Evolutionary conservation across 2,797 vertebrate genomes (phyloP).

Genomic region (Amblyraja radiata): DNA sequence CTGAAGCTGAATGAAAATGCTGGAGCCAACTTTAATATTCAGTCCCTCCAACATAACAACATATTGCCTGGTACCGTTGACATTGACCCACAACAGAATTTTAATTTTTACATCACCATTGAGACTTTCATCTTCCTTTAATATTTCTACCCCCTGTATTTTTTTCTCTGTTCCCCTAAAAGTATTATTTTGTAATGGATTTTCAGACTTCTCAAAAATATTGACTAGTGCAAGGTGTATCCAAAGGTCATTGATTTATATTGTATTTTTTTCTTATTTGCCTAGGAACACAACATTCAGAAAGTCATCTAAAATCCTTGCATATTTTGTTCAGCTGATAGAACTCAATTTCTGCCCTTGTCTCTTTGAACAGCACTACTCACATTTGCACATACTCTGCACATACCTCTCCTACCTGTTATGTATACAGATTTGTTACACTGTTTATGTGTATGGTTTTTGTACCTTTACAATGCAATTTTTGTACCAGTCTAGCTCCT

Average conservation of each 20-base stretch:
- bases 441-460: not conserved
- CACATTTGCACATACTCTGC: not conserved
- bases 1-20: not conserved
- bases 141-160: not conserved
- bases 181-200: not conserved
- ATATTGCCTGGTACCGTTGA: not conserved
- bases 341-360: no score
- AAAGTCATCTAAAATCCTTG: not conserved
- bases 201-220: not conserved
- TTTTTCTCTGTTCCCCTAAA: not conserved
- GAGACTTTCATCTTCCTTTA: not conserved
- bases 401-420: not conserved
- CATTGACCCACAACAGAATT: not conserved
- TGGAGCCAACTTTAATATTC: not conserved
- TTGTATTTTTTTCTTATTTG: not conserved
- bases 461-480: not conserved
- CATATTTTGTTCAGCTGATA: not conserved
- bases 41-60: not conserved
- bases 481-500: no score
- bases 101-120: not conserved
- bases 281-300: not conserved
- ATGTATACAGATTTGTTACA: no score
- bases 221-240: not conserved
- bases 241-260: not conserved
- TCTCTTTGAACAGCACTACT: no score